Conservation (phyloP, 2,797 vertebrate species). For the Poecilia picta region DNA sequence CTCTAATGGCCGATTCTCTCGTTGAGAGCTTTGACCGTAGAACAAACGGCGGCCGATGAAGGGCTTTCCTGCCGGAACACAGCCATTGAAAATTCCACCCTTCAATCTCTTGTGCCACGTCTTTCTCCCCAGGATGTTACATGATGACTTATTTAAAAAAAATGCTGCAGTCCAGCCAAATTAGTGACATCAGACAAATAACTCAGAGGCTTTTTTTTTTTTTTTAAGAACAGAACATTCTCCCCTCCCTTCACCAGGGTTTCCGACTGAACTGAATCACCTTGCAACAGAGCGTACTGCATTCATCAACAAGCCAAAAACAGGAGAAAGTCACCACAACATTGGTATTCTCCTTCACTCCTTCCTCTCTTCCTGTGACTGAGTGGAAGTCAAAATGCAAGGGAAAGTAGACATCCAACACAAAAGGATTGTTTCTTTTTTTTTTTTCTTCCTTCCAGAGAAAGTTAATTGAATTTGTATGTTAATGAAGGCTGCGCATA, state of each 20-base stretch:
- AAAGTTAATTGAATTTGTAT: slow-evolving; percentile 87
- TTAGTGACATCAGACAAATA: slow-evolving; percentile 54
- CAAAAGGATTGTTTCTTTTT: slow-evolving; percentile 67
- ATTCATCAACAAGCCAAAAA: slow-evolving; percentile 53
- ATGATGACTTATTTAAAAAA: slow-evolving; percentile 28
- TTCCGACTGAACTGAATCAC: slow-evolving; percentile 48
- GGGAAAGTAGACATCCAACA: slow-evolving; percentile 66
- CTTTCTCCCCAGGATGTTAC: slow-evolving; percentile 18
- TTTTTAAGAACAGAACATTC: slow-evolving; percentile 43
- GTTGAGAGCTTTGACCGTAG: slow-evolving; percentile 66
- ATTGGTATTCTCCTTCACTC: slow-evolving; percentile 46
- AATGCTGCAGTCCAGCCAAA: slow-evolving; percentile 45
- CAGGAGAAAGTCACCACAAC: slow-evolving; percentile 44
- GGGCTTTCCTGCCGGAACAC: slow-evolving; percentile 45
- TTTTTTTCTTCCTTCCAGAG: slow-evolving; percentile 46
- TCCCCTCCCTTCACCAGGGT: slow-evolving; percentile 18
- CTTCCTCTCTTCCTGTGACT: slow-evolving; percentile 50
- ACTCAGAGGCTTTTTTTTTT: slow-evolving; percentile 43
- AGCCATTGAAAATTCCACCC: slow-evolving; percentile 60
- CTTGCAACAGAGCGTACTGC: slow-evolving; percentile 49
- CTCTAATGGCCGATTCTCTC: slow-evolving; percentile 77
- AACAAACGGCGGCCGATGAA: slow-evolving; percentile 68
- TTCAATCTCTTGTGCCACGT: slow-evolving; percentile 64
- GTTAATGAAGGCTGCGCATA: slow-evolving; percentile 83
- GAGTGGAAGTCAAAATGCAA: slow-evolving; percentile 59